Evolutionary conservation across 2,888 invertebrate species (phyloP).

Genomic region (Monoplex corrugatus): DNA sequence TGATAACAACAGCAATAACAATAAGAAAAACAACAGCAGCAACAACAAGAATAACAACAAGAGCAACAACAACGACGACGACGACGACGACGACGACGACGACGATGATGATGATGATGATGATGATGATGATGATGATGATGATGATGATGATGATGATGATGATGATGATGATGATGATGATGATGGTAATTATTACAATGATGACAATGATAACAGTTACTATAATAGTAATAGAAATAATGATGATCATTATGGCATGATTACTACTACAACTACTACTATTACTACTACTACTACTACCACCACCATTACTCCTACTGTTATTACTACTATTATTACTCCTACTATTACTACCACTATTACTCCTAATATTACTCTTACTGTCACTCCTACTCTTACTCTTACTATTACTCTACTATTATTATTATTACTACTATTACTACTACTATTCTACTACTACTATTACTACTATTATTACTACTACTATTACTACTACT

Average conservation of each 20-base stretch:
- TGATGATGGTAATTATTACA: background rate
- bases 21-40: background rate
- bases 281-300: background rate
- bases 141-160: background rate
- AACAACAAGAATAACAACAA: background rate
- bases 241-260: background rate
- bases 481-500: background rate
- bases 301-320: background rate
- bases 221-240: background rate
- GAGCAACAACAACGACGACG: background rate
- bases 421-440: too few relatives aligned
- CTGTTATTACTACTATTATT: background rate
- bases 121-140: background rate
- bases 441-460: too few relatives aligned
- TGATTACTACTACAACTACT: background rate
- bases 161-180: background rate
- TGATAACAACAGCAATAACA: background rate
- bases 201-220: background rate
- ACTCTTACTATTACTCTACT: too few relatives aligned
- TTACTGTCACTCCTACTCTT: too few relatives aligned
- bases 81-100: background rate
- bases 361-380: background rate
- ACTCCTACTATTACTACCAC: background rate
- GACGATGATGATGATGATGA: background rate
- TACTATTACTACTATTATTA: too few relatives aligned